Evolutionary conservation across 2,888 invertebrate genomes (phyloP).

Genomic region (Pseudococcus viburni): DNA sequence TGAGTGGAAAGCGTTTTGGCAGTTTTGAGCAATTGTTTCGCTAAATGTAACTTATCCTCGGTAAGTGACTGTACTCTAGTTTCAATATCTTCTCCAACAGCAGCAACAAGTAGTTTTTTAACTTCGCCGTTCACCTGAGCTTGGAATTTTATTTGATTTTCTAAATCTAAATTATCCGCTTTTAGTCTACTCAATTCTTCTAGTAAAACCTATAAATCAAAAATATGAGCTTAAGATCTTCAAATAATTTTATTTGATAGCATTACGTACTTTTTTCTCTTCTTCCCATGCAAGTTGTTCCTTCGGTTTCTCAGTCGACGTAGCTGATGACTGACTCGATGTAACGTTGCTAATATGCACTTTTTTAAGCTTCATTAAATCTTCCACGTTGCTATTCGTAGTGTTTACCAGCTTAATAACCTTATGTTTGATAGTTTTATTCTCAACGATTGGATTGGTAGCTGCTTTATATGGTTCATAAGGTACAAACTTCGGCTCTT

Average conservation of each 20-base stretch:
- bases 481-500: slow-evolving; percentile 75
- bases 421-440: slow-evolving; percentile 70
- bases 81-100: slow-evolving; percentile 94
- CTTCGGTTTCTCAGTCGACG: neutral
- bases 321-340: neutral
- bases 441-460: slow-evolving; percentile 82
- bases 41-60: slow-evolving; percentile 91
- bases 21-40: slow-evolving; percentile 86
- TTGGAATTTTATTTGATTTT: slow-evolving; percentile 88
- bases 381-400: slow-evolving; percentile 20
- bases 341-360: slow-evolving; percentile 20
- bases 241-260: neutral
- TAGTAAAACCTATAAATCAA: slow-evolving; percentile 72
- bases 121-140: slow-evolving; percentile 92
- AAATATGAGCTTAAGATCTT: slow-evolving; percentile 67
- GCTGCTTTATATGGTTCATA: slow-evolving; percentile 91
- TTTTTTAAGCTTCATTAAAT: slow-evolving; percentile 55
- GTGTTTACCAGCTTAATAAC: neutral
- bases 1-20: slow-evolving; percentile 89
- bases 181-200: slow-evolving; percentile 77
- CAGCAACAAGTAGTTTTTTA: slow-evolving; percentile 92
- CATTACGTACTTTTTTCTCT: slow-evolving; percentile 22
- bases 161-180: slow-evolving; percentile 81
- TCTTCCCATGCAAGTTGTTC: neutral
- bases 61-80: slow-evolving; percentile 90